These are phyloP conservation scores for Tupaia chinensis DNA, from an alignment of 2,113 vertebrate genomes.

Conservation along the genomic window DNA sequence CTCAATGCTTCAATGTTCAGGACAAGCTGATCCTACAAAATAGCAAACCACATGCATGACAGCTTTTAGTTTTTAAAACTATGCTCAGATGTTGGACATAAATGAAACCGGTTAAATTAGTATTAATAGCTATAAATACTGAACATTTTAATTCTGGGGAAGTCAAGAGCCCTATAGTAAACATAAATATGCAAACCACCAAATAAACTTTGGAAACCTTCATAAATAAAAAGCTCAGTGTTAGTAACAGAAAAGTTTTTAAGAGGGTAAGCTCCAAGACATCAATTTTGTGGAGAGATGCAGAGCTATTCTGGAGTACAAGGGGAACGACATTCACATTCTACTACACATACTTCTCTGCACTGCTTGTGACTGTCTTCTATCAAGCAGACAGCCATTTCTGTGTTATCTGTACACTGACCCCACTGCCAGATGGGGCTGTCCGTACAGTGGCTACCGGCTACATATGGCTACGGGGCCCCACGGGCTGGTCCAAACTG, in stretches of 20 bases:
- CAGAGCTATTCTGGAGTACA: too few species aligned
- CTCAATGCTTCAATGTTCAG: constrained; percentile 94
- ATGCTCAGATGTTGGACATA: accelerated
- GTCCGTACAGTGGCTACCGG: accelerated
- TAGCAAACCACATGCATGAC: not conserved
- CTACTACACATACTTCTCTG: accelerated
- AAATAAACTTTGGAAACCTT: too few species aligned
- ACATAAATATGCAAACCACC: not conserved
- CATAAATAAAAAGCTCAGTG: accelerated
- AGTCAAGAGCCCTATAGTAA: not conserved
- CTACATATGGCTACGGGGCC: accelerated
- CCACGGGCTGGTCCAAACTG: accelerated
- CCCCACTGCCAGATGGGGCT: not conserved
- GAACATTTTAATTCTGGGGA: not conserved
- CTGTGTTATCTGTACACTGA: accelerated
- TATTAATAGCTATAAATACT: accelerated
- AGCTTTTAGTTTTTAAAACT: accelerated
- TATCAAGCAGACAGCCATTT: not conserved
- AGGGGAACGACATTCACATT: not conserved
- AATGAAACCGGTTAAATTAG: accelerated
- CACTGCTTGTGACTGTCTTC: not conserved
- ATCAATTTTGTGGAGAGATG: accelerated
- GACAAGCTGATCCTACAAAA: constrained; percentile 93
- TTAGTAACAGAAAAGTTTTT: accelerated
- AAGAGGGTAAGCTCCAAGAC: not conserved